phyloP scores from a whole-genome alignment of 2,888 invertebrate genomes.

The Papilio demoleus region DNA sequence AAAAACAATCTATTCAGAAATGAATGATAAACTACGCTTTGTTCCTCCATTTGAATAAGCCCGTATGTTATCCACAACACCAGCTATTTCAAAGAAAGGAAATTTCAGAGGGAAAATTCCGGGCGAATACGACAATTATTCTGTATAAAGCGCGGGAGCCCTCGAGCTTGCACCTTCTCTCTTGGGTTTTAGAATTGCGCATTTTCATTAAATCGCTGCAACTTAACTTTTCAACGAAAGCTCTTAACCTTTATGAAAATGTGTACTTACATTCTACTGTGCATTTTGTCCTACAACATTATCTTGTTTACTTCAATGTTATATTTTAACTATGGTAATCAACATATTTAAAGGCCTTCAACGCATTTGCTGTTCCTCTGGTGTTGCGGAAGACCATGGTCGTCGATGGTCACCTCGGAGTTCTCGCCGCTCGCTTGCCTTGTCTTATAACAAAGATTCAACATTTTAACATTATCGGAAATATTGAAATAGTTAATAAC shows the following conservation, averaged over 20 bases:
- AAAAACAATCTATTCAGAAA: slow-evolving; percentile 10
- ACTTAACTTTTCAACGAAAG: slow-evolving; percentile 73
- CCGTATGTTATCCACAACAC: slow-evolving; percentile 28
- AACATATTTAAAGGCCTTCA: too few relatives aligned
- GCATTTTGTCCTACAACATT: slow-evolving; percentile 53
- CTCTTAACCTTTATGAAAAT: slow-evolving; percentile 77
- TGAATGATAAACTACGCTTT: slow-evolving; percentile 31
- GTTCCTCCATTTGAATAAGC: slow-evolving; percentile 23
- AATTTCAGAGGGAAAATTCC: slow-evolving; percentile 65
- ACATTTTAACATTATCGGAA: too few relatives aligned
- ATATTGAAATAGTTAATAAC: too few relatives aligned
- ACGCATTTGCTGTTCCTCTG: too few relatives aligned
- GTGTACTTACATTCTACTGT: slow-evolving; percentile 68
- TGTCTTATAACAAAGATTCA: too few relatives aligned
- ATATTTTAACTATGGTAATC: too few relatives aligned
- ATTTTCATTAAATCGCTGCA: slow-evolving; percentile 67
- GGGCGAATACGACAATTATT: slow-evolving; percentile 70
- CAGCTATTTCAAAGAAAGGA: slow-evolving; percentile 55
- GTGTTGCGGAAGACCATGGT: too few relatives aligned
- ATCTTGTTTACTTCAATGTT: too few relatives aligned
- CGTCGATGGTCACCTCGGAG: too few relatives aligned
- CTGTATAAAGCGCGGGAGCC: slow-evolving; percentile 48
- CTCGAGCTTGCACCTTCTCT: slow-evolving; percentile 60
- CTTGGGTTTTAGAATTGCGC: slow-evolving; percentile 64
- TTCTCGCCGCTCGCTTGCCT: too few relatives aligned